Percentiles rank a stretch among this genome's conserved stretches.
Evolutionary conservation across 2,888 invertebrate species (phyloP).

Genomic region (Tipula vernalis): DNA sequence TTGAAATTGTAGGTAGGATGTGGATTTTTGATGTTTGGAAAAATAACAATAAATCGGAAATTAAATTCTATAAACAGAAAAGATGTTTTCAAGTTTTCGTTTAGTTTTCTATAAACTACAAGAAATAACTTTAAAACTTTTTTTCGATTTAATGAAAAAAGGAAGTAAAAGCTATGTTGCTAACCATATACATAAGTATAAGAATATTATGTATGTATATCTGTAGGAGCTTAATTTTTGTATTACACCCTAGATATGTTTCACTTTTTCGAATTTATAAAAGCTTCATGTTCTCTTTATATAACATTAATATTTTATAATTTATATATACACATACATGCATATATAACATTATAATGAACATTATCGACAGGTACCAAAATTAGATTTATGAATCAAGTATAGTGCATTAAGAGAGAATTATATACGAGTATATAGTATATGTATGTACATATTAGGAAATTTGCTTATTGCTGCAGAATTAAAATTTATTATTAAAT

Average conservation of each 20-base stretch:
- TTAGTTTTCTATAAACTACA: background rate
- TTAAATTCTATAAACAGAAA: background rate
- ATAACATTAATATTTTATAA: too few relatives aligned
- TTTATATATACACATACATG: too few relatives aligned
- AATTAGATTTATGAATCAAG: background rate
- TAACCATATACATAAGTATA: too few relatives aligned
- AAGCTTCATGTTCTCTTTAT: background rate
- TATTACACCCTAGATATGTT: background rate
- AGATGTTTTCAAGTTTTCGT: background rate
- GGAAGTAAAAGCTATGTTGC: background rate
- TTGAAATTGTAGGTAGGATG: background rate
- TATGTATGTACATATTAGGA: background rate
- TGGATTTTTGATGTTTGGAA: background rate
- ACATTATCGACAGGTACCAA: background rate
- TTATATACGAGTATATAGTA: too few relatives aligned
- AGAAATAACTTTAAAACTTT: background rate
- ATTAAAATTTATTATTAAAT: background rate
- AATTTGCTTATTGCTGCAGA: background rate
- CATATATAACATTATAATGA: too few relatives aligned
- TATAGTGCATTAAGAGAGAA: too few relatives aligned
- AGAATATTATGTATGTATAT: too few relatives aligned
- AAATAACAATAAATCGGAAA: background rate
- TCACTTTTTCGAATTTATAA: background rate
- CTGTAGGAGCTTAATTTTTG: too few relatives aligned
- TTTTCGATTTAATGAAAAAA: background rate